Evolutionary conservation across 1,140 invertebrate genomes (phyloP), one percentile per base, ranked within the genome.

Genomic region (Cotesia vestalis): DNA sequence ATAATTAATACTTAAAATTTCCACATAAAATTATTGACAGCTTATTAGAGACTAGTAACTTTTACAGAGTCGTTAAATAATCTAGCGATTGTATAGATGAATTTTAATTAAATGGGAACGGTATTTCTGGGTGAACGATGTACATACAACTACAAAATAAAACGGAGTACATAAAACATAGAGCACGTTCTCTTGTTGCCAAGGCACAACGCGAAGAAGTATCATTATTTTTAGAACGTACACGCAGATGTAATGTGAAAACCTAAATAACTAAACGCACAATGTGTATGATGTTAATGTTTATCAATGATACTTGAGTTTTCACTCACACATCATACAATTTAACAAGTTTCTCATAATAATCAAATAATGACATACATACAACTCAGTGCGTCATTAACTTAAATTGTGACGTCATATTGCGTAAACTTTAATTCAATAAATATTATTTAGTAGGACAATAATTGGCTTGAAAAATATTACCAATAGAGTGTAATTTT

Each of bases 211-310:
- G 53, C 36, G 55, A 35, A 53, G 59, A 40, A 59, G 64, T 55
- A 53, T 66, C 63, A 73, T 73, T 73, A 73, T 73, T 73, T 73
- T 73, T 73, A 73, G 72, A 71, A 73, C 68, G 62, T 68, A 51
- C 53, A 66, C 53, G 53, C 57, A 68, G 17, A 62, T 36, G 63
- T 52, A 63, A 36, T 63, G 36, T n/a, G 36, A 63, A 40, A 12
- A 38, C 36, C 38, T n/a, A 63, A 63, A 63, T 38, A 12, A 63
- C 36, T 36, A n/a, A 4, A 63, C 17, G 6, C 11, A 46, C 40
- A 46, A 46, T 46, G 40, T 46, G 40, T 46, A 46, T 46, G 40
- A 46, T 46, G 40, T 8, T 46, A 8, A 46, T 46, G 40, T 46
- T 57, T 17, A 57, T 57, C 53, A n/a, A 57, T 57, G 5, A 57